These are phyloP conservation scores for Knipowitschia caucasica DNA, from an alignment of 2,797 vertebrate species.

Conservation along the genomic window DNA sequence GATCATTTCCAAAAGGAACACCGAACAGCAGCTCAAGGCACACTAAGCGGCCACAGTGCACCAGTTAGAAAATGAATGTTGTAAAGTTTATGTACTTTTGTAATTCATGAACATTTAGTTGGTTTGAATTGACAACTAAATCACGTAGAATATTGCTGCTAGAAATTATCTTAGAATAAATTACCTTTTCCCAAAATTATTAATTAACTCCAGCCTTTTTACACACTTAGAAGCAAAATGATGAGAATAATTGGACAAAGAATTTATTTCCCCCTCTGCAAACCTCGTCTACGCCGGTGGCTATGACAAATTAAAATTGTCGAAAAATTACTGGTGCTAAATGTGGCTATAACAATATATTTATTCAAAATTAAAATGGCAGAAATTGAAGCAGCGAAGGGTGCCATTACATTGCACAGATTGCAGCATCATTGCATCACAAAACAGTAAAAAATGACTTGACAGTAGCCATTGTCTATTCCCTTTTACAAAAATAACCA, in stretches of 20 bases:
- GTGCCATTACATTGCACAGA: not conserved
- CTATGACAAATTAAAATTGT: conserved; percentile 4
- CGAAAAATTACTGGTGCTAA: not conserved
- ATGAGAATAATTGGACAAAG: not conserved
- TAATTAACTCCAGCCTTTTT: not conserved
- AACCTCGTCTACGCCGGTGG: not conserved
- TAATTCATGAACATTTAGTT: not conserved
- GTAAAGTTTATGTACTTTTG: too few relatives aligned
- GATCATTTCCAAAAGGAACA: too few relatives aligned
- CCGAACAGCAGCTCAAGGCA: too few relatives aligned
- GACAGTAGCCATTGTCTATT: not conserved
- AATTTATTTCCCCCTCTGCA: conserved; percentile 1
- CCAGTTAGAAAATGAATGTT: too few relatives aligned
- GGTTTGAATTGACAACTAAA: not conserved
- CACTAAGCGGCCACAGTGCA: too few relatives aligned
- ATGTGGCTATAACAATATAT: not conserved
- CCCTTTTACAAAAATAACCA: not conserved
- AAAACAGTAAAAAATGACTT: not conserved
- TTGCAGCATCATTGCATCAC: not conserved
- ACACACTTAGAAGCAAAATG: conserved; percentile 1
- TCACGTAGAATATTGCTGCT: not conserved
- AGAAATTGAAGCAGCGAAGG: not conserved
- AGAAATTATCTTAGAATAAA: not conserved
- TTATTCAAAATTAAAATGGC: not conserved
- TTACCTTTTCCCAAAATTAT: not conserved